Evolutionary conservation across 2,113 vertebrate species (phyloP), one percentile per base, ranked within the genome.

Genomic region (Todiramphus saurophagus): DNA sequence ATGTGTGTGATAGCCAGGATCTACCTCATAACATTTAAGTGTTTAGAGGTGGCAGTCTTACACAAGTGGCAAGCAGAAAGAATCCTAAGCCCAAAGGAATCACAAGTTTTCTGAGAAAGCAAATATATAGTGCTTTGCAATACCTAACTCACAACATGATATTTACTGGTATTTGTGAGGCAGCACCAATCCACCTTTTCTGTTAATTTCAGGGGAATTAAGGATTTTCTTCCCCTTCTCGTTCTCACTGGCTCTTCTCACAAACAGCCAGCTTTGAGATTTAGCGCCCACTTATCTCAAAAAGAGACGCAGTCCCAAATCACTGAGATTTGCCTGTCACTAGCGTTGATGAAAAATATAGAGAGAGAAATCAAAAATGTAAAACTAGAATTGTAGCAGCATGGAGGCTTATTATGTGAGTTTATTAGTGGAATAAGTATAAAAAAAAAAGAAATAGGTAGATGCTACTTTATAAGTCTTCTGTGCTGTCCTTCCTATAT

Each of bases 241-340:
- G 53, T 86, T 90, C 55, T 78, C 56, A 33, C 30, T 59, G 51
- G 25, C 39, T 87, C 44, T 70, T 74, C 73, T 66, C 50, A 16
- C 18, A 30, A 28, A 83, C 70, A 96, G 53, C 21, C 78, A 83
- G 68, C 41, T 75, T 82, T 81, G 46, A 83, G 44, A 93, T 94
- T 92, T 67, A 85, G 35, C 87, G 18, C 64, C 41, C 80, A 60
- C 35, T 90, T 90, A 88, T 53, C 62, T 94, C 78, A 72, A 69
- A 94, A 87, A 87, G 31, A 93, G 76, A 83, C 0, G 0, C 25
- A 85, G 56, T 30, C 44, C 43, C 55, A 94, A 95, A 96, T 69
- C 75, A 93, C 81, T 66, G 68, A 84, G 44, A 83, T 93, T 81
- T 93, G 77, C 78, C 86, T 90, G 83, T 75, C 72, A 62, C 60